phyloP scores from a whole-genome alignment of 2,113 vertebrate genomes.

The Stegostoma tigrinum region DNA sequence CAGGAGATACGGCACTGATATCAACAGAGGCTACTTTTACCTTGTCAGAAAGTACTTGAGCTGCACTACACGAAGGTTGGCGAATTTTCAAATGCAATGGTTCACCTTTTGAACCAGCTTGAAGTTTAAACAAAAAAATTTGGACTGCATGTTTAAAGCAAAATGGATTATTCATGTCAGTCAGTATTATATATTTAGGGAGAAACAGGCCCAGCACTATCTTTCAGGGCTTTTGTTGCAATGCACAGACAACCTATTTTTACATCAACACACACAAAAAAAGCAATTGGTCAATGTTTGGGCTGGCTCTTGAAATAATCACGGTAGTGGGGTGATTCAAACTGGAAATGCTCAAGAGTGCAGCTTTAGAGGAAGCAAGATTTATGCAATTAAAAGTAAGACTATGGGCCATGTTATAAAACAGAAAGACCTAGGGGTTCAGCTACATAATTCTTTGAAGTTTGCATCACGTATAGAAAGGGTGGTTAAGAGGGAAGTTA shows the following conservation, averaged over 20 bases:
- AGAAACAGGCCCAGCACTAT: background rate
- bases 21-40: slow-evolving; percentile 28
- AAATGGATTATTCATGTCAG: background rate
- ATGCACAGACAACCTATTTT: background rate
- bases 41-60: background rate
- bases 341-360: background rate
- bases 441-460: too few species aligned
- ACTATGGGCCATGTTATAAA: too few species aligned
- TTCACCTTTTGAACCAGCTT: background rate
- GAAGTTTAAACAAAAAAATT: background rate
- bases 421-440: too few species aligned
- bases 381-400: too few species aligned
- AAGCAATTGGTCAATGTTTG: background rate
- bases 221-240: background rate
- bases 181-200: background rate
- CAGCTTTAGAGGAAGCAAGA: background rate
- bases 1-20: background rate
- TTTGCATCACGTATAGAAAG: too few species aligned
- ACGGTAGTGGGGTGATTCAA: background rate
- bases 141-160: background rate
- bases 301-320: background rate
- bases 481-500: too few species aligned
- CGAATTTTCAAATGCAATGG: background rate
- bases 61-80: background rate
- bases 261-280: too few species aligned